Conservation (phyloP, 2,797 vertebrate species). For the Xerus rutilus region DNA sequence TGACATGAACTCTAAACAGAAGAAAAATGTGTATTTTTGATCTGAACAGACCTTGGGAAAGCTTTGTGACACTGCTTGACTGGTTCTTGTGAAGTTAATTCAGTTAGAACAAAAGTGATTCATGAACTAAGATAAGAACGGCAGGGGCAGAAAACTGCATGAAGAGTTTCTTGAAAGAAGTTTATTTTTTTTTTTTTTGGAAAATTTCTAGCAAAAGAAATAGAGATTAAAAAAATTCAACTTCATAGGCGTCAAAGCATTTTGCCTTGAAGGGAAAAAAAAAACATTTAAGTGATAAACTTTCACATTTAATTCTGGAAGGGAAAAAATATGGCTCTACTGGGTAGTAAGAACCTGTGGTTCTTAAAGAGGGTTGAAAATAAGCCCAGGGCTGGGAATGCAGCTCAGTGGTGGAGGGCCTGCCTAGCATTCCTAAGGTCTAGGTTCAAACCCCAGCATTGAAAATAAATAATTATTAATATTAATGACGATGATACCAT, state of each 20-base stretch:
- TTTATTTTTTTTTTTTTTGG: not conserved
- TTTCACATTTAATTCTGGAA: conserved; percentile 46
- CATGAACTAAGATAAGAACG: conserved; percentile 36
- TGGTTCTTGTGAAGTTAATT: conserved; percentile 37
- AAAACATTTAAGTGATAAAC: not conserved
- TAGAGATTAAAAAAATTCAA: conserved; percentile 20
- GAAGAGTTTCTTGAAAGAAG: conserved; percentile 13
- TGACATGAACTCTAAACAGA: not conserved
- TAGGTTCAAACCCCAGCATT: not conserved
- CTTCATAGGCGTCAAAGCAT: not conserved
- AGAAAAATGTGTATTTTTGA: conserved; percentile 17
- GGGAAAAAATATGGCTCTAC: not conserved
- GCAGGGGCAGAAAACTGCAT: not conserved
- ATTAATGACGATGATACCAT: not conserved
- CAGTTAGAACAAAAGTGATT: conserved; percentile 35
- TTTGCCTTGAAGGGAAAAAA: conserved; percentile 31
- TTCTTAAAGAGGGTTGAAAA: not conserved
- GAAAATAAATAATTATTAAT: not conserved
- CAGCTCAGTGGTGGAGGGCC: not conserved
- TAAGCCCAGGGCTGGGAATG: not conserved
- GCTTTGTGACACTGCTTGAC: conserved; percentile 5
- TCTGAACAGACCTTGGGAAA: conserved; percentile 56
- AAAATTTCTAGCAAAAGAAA: conserved; percentile 54
- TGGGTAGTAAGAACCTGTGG: not conserved
- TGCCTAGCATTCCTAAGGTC: not conserved